A percentile compares a stretch with the other conserved stretches of the same genome.
Evolutionary conservation across 1,140 invertebrate species (phyloP).

Genomic region (Megathymus violae): DNA sequence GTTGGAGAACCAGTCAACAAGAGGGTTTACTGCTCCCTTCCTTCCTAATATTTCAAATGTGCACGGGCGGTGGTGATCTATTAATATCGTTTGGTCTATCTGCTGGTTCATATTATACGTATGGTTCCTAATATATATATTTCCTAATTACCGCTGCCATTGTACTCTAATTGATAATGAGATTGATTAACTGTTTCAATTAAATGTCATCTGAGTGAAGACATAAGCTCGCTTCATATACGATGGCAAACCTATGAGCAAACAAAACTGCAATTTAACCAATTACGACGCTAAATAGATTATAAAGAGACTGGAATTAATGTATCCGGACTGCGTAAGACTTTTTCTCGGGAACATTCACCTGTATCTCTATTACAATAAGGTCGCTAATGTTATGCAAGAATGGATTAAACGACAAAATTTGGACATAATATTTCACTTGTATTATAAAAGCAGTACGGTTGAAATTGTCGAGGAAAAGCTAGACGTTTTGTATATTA

Average conservation of each 20-base stretch:
- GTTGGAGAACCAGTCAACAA: too few relatives aligned
- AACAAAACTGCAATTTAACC: slow-evolving; percentile 58
- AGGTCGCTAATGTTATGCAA: slow-evolving; percentile 26
- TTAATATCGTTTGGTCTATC: too few relatives aligned
- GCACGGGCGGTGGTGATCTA: too few relatives aligned
- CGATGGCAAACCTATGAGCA: slow-evolving; percentile 28
- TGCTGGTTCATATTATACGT: too few relatives aligned
- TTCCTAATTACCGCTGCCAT: not conserved
- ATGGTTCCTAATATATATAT: not conserved
- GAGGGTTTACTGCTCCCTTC: too few relatives aligned
- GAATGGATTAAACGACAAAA: slow-evolving; percentile 22
- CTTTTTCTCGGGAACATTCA: slow-evolving; percentile 27
- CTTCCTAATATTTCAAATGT: too few relatives aligned
- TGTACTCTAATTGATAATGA: not conserved
- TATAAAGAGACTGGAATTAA: slow-evolving; percentile 61
- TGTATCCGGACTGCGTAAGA: slow-evolving; percentile 46
- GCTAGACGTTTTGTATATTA: slow-evolving; percentile 6
- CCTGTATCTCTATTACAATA: slow-evolving; percentile 36
- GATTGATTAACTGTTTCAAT: slow-evolving; percentile 17
- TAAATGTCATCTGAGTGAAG: slow-evolving; percentile 10
- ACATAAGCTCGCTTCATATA: slow-evolving; percentile 10
- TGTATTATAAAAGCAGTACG: slow-evolving; percentile 28
- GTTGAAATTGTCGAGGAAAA: slow-evolving; percentile 20
- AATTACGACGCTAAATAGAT: slow-evolving; percentile 59
- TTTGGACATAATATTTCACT: slow-evolving; percentile 23